A percentile compares a stretch with the other conserved stretches of the same genome.
Evolutionary conservation across 2,888 invertebrate genomes (phyloP).

Genomic region (Chydorus sphaericus): DNA sequence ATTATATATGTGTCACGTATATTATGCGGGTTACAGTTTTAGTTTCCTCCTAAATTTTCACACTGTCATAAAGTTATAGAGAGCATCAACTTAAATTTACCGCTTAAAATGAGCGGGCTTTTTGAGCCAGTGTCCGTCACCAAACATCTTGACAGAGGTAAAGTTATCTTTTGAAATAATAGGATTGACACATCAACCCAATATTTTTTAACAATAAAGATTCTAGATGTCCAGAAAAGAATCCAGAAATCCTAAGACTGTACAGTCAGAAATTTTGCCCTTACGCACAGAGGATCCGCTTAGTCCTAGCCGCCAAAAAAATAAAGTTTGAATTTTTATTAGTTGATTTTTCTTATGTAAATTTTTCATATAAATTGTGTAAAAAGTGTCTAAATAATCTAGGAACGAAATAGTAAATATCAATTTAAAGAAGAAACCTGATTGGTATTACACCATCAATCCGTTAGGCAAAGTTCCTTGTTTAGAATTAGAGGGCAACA

Average conservation of each 20-base stretch:
- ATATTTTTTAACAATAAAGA: no score
- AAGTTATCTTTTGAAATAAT: no score
- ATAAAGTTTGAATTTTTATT: constrained; percentile 30
- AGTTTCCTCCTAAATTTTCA: no score
- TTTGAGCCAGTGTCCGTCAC: no score
- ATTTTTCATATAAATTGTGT: no score
- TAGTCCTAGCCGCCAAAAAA: constrained; percentile 62
- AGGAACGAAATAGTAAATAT: constrained; percentile 53
- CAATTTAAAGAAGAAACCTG: constrained; percentile 50
- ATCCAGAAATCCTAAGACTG: constrained; percentile 37
- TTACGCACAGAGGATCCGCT: constrained; percentile 57
- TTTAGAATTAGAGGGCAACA: constrained; percentile 51
- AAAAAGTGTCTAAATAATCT: constrained; percentile 16
- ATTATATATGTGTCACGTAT: no score
- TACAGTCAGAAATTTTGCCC: constrained; percentile 78
- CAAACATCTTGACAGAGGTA: no score
- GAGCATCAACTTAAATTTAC: no score
- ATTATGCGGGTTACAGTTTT: no score
- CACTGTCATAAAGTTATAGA: no score
- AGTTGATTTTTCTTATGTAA: neutral
- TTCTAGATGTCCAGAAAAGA: constrained; percentile 19
- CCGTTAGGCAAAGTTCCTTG: constrained; percentile 50
- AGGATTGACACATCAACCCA: no score
- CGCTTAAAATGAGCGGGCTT: no score
- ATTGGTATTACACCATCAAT: constrained; percentile 50